These are phyloP conservation scores for Zonitis immaculata DNA, from an alignment of 2,888 invertebrate genomes.

Conservation along the genomic window DNA sequence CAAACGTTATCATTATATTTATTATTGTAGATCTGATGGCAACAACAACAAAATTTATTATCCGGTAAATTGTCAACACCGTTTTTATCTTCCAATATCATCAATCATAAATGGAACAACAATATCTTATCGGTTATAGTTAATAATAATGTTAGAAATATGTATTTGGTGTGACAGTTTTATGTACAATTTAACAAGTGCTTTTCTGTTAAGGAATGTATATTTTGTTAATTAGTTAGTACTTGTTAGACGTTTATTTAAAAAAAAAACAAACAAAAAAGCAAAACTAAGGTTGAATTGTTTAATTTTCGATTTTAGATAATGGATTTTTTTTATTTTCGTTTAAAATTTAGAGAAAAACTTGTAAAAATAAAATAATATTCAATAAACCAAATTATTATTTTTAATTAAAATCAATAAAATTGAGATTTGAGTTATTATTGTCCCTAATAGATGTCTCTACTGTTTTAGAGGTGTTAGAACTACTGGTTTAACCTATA, in stretches of 20 bases:
- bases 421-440: too few species aligned
- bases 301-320: constrained; percentile 14
- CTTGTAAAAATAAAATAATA: constrained; percentile 14
- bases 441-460: too few species aligned
- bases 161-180: constrained; percentile 8
- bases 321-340: constrained; percentile 12
- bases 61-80: neutral
- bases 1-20: too few species aligned
- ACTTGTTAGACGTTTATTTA: constrained; percentile 9
- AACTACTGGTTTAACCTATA: neutral
- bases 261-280: too few species aligned
- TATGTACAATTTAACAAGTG: constrained; percentile 13
- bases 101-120: neutral
- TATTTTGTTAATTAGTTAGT: constrained; percentile 5
- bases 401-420: too few species aligned
- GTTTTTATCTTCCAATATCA: neutral
- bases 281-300: too few species aligned
- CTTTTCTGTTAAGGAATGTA: constrained; percentile 10
- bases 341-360: constrained; percentile 7
- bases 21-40: constrained; percentile 15
- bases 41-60: neutral
- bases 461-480: too few species aligned
- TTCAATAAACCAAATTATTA: neutral
- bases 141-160: neutral
- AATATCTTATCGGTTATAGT: neutral